Evolutionary conservation across 1,140 invertebrate species (phyloP), one percentile per base, ranked within the genome.

Genomic region (Ruditapes philippinarum): DNA sequence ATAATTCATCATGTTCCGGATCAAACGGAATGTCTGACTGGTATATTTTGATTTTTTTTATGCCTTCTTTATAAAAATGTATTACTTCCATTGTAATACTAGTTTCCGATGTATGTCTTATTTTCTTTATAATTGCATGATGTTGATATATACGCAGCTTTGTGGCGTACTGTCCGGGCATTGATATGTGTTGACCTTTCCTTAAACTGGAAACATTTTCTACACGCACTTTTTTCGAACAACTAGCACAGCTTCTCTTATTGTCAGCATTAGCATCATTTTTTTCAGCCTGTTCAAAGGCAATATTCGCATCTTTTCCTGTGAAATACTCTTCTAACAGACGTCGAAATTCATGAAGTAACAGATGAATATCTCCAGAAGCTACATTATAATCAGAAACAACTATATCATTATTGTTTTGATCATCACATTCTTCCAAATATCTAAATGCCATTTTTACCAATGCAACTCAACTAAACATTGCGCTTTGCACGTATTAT

Each of bases 101-200:
- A 7, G 33, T 81, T 40, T 22, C 54, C 7, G 45, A 17, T 40
- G 0, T 40, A 11, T 28, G 31, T 25, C 12, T 81, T n/a, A 65
- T 25, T 40, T 81, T 33, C 25, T 60, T 81, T 19, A 81, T 25
- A 62, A 81, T 62, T n/a, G 78, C 78, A 81, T 81, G 78, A 65
- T 81, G 78, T 65, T 42, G 38, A 54, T 81, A 81, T 11, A 62
- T 9, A 12, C 38, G 19, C 28, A 28, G 33, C 19, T 76, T 76
- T 2, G 25, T 7, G 7, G n/a, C 7, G 19, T 4, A 36, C 22
- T 60, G 7, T 3, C 84, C 84, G 0, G 84, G 84, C 51, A 86
- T 78, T 14, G 84, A 76, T 45, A 86, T 78, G 33, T 86, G 84
- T 22, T 86, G 84, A n/a, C n/a, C n/a, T n/a, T n/a, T n/a, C n/a